These are phyloP conservation scores for Strix uralensis DNA, from an alignment of 2,113 vertebrate species.

Conservation along the genomic window DNA sequence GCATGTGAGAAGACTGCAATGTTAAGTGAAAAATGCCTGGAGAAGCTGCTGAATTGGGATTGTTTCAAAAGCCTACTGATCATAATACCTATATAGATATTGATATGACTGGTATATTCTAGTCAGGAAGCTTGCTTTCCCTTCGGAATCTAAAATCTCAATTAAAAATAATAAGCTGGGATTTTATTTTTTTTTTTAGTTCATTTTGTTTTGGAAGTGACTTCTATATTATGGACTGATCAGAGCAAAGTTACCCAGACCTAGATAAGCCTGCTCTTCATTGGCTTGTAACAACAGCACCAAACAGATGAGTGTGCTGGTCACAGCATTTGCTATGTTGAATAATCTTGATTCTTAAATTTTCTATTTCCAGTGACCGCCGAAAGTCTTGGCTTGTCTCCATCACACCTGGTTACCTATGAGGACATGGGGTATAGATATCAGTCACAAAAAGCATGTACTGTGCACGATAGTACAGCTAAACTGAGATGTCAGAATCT, in stretches of 20 bases:
- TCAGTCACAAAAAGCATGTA: not conserved
- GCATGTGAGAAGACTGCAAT: not conserved
- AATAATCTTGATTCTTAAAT: not conserved
- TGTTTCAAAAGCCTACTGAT: not conserved
- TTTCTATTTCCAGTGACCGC: not conserved
- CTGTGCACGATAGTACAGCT: not conserved
- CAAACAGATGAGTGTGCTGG: not conserved
- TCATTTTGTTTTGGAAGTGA: not conserved
- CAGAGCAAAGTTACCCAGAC: not conserved
- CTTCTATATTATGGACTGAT: not conserved
- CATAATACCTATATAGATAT: not conserved
- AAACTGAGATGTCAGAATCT: not conserved
- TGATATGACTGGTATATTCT: not conserved
- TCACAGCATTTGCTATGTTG: not conserved
- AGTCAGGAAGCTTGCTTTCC: not conserved
- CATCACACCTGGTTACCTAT: not conserved
- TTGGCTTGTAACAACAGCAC: not conserved
- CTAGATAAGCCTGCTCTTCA: not conserved
- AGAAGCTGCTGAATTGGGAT: not conserved
- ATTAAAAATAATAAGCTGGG: not conserved
- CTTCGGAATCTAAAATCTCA: not conserved
- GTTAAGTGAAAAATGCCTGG: not conserved
- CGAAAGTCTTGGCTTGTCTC: not conserved
- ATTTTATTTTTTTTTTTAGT: not conserved
- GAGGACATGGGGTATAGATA: not conserved